Evolutionary conservation across 1,140 invertebrate genomes (phyloP), one percentile per base, ranked within the genome.

Genomic region (Globodera rostochiensis): DNA sequence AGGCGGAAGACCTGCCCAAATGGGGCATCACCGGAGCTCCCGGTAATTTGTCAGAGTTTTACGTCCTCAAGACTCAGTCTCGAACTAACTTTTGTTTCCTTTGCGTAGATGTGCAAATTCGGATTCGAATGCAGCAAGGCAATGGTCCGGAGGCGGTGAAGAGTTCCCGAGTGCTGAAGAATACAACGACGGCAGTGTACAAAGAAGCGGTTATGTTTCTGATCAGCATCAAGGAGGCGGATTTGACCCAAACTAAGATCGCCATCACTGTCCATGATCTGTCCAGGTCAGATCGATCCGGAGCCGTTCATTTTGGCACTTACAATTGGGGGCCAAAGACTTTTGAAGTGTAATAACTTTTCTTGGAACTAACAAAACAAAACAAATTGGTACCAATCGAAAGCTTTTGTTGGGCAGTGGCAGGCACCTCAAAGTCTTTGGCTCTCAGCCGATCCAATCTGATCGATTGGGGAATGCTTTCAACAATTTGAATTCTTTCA

Each of bases 201-300:
- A 85, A 90, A 67, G 88, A 89, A 79, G 88, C 88, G 13, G 86
- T 89, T n/a, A 89, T 90, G 86, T 89, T 89, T 75, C 66, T 89
- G 36, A 86, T 89, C 67, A 84, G 83, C 53, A 88, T 88, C 9
- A 87, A 82, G n/a, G 80, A 84, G 66, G 74, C 75, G 11, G 88
- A 89, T 25, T 64, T 89, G 66, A 74, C 75, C 36, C 81, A 86
- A 9, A 90, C 87, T 1, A 82, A 84, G 73, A 88, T 89, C 67
- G 89, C 88, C 21, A 85, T 89, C 73, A 86, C 86, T 70, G 88
- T 90, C 11, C 88, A 90, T 75, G 88, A 89, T 74, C 77, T 86
- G 1, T 84, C 87, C 46, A 80, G 88, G 88, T 88, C 64, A 45
- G 25, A 66, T 19, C 45, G 36, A 36, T 36, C 3, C 36, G 36